Evolutionary conservation across 2,113 vertebrate species (phyloP), one percentile per base, ranked within the genome.

Genomic region (Vireo altiloquus): DNA sequence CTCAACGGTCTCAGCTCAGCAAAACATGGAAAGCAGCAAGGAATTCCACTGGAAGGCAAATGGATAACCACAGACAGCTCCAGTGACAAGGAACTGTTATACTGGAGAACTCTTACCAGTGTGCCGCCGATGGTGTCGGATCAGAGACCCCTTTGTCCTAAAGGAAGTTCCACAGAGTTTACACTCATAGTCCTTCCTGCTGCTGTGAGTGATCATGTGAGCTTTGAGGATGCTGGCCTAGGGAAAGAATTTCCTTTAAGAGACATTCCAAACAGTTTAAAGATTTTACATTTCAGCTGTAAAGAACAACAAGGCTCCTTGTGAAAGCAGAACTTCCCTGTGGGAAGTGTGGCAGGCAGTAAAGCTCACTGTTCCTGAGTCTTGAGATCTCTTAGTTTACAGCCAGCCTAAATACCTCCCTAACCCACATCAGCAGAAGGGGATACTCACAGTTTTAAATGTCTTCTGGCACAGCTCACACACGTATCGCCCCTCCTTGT

Each of bases 211-310:
- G 96, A 99, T 98, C 98, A 99, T 98, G 94, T 99, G 99, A 78
- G 99, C 99, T 94, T 99, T 99, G 88, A 99, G 98, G 94, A 99
- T 99, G 97, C 99, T 99, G 71, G 98, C 98, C 99, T 99, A 53
- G 2, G 11, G 83, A 60, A 72, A 85, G 47, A 76, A 61, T 10
- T 63, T 46, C 15, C 33, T 46, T 69, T 80, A 54, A 53, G 65
- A 69, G 39, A 46, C 2, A 0, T 39, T 50, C n/a, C 61, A 59
- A 56, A 17, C 0, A 20, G 27, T 25, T 52, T 35, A 39, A 20
- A 28, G 11, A 14, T 9, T 89, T 81, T 37, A 46, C 12, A 22
- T 53, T 79, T 87, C 44, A 71, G 6, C 61, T 19, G 13, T 15
- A 19, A 66, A 40, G 37, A 70, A 72, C 50, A 52, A 30, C 15